Evolutionary conservation across 1,140 invertebrate species (phyloP), one percentile per base, ranked within the genome.

Genomic region (Coboldia fuscipes): DNA sequence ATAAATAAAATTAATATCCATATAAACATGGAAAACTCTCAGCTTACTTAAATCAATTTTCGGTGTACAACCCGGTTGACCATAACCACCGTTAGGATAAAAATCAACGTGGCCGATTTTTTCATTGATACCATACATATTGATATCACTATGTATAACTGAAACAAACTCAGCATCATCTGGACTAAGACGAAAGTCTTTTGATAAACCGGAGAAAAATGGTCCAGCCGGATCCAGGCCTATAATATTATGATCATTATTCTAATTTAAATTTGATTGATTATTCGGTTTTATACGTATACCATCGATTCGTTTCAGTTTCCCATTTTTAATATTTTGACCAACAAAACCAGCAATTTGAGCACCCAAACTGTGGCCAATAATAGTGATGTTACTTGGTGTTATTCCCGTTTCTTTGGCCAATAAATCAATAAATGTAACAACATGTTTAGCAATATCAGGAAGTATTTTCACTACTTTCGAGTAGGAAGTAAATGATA

Each of bases 61-160:
- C n/a, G n/a, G n/a, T 30, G 17, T 30, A 3, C 4, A 3, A n/a
- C 72, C 75, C 0, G 74, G 75, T 41, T 79, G 76, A 12, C 54
- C 43, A 21, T 54, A 56, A 1, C 75, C 76, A 0, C 73, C 73
- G 45, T 80, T 80, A 46, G 74, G 61, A 41, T 75, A 80, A 41
- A 78, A 79, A 41, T 80, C 76, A 0, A 72, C 61, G 41, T 76
- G 70, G 0, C 75, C 75, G 36, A 60, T 61, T n/a, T 58, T 43
- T 34, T 70, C 66, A 12, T 70, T 26, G 38, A 68, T 65, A 0
- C 72, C 71, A 44, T 74, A 66, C 0, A 70, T 51, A 29, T 72
- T 67, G 6, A 61, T 72, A 47, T 80, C 78, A 0, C 77, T 77
- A 37, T 83, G 78, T 28, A 78, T 66, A 0, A 77, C 66, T 46